These are phyloP conservation scores for Burhinus bistriatus DNA, from an alignment of 2,113 vertebrate genomes.

Conservation along the genomic window DNA sequence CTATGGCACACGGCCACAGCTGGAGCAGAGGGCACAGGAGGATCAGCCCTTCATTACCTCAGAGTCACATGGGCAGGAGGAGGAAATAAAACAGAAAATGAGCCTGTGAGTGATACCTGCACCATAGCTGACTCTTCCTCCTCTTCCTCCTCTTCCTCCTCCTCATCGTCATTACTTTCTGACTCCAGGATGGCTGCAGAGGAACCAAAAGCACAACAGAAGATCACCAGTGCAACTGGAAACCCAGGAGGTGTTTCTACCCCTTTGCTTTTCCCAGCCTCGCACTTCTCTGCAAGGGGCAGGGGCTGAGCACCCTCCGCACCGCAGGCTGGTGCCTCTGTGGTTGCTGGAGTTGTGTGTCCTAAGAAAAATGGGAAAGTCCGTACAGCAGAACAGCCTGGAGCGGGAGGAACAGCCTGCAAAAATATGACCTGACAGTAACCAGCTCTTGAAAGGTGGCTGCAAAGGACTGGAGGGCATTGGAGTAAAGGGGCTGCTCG, in stretches of 20 bases:
- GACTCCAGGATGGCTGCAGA: neutral
- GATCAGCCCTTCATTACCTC: too few species aligned
- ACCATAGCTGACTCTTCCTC: neutral
- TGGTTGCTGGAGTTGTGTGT: neutral
- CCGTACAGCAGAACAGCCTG: neutral
- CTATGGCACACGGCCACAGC: fast-evolving
- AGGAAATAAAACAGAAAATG: neutral
- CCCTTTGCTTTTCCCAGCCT: neutral
- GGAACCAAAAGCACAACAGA: neutral
- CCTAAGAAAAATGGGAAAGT: neutral
- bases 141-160: neutral
- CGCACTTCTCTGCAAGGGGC: neutral
- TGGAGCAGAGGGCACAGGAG: neutral
- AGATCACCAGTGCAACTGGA: neutral
- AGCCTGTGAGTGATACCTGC: neutral
- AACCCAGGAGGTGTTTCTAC: neutral
- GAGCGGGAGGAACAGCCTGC: neutral
- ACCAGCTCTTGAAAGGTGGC: neutral
- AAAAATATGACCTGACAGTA: neutral
- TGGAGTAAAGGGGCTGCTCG: neutral
- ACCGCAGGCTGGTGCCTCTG: neutral
- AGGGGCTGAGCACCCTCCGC: neutral
- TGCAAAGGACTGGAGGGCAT: neutral
- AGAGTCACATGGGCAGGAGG: fast-evolving
- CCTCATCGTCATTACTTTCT: neutral